Conservation (phyloP, 2,888 invertebrate species). For the Girardia tigrina region DNA sequence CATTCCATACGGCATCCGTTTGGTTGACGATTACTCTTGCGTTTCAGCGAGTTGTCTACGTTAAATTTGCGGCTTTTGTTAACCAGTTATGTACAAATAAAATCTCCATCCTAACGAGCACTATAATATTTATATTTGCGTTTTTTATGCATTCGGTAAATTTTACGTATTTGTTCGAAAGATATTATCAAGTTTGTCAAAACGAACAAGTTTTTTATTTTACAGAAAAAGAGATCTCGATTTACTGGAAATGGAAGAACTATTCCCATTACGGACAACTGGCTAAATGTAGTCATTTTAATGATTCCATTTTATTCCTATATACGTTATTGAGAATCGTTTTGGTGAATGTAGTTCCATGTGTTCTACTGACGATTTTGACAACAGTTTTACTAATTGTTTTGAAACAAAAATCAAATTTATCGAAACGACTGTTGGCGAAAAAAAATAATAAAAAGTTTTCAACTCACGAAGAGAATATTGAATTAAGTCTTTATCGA, state of each 20-base stretch:
- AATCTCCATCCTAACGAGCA: neutral
- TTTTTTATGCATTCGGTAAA: neutral
- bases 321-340: constrained; percentile 73
- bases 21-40: constrained; percentile 81
- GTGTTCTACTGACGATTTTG: constrained; percentile 70
- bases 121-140: constrained; percentile 27
- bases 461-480: neutral
- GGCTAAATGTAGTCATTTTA: constrained; percentile 6
- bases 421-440: neutral
- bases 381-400: constrained; percentile 74
- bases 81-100: constrained; percentile 58
- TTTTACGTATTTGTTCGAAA: constrained; percentile 21
- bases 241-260: neutral
- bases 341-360: constrained; percentile 79
- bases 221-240: neutral
- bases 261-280: neutral
- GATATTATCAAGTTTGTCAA: neutral
- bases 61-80: constrained; percentile 77
- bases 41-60: constrained; percentile 81
- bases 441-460: neutral
- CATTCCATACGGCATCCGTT: constrained; percentile 78
- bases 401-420: constrained; percentile 55
- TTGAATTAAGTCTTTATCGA: neutral
- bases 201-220: neutral
- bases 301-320: constrained; percentile 54